Percentiles rank a stretch among this genome's conserved stretches.
Conservation (phyloP, 2,797 vertebrate genomes). For the Muraenolepis orangiensis region DNA sequence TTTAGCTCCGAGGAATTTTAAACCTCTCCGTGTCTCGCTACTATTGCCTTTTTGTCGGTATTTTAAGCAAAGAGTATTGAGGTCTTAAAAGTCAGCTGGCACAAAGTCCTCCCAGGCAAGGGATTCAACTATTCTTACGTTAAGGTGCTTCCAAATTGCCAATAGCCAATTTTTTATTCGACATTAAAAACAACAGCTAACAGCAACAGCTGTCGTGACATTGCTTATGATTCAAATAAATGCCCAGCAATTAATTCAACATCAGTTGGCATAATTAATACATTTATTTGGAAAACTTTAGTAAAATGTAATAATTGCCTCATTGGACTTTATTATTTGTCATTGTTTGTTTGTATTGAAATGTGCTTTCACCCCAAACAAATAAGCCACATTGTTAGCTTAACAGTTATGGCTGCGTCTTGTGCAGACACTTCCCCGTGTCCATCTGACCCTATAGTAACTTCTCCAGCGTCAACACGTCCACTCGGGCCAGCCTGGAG, state of each 20-base stretch:
- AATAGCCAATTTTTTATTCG: neutral
- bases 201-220: conserved; percentile 7
- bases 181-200: neutral
- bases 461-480: conserved; percentile 66
- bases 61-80: conserved; percentile 70
- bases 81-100: conserved; percentile 73
- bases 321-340: conserved; percentile 27
- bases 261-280: conserved; percentile 16
- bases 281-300: conserved; percentile 17
- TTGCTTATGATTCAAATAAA: conserved; percentile 10
- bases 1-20: conserved; percentile 67
- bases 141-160: conserved; percentile 52
- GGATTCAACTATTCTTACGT: conserved; percentile 63
- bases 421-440: neutral
- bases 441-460: conserved; percentile 35
- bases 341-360: conserved; percentile 17
- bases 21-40: conserved; percentile 59
- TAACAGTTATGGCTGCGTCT: conserved; percentile 9
- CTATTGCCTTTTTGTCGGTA: conserved; percentile 66
- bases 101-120: conserved; percentile 66
- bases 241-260: neutral
- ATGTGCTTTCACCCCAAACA: neutral
- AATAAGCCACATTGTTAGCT: neutral
- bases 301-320: conserved; percentile 35
- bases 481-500: conserved; percentile 61